phyloP scores from a whole-genome alignment of 2,888 invertebrate genomes.

The Tenthredo livida region DNA sequence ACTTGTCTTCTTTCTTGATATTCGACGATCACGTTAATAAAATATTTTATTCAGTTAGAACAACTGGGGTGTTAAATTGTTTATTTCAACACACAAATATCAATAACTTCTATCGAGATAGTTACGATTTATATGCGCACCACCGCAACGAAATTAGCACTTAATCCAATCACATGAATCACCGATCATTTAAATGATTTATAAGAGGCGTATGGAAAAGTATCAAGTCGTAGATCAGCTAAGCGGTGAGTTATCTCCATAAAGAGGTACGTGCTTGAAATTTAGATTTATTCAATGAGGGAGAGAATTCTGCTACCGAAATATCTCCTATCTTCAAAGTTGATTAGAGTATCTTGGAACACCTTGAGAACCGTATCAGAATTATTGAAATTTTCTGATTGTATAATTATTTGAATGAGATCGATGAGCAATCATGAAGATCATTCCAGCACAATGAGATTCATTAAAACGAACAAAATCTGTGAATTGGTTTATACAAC shows the following conservation, averaged over 20 bases:
- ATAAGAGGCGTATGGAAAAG: background rate
- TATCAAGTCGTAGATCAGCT: background rate
- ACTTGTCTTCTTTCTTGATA: constrained; percentile 40
- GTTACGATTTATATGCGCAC: background rate
- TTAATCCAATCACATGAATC: background rate
- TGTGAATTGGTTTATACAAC: background rate
- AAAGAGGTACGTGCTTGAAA: background rate
- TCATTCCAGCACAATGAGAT: background rate
- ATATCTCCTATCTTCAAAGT: background rate
- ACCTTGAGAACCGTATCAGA: background rate
- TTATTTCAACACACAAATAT: constrained; percentile 2
- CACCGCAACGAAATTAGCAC: background rate
- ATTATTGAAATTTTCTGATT: background rate
- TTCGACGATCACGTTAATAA: constrained; percentile 6
- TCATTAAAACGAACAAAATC: background rate
- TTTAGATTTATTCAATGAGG: background rate
- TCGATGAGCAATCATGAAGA: background rate
- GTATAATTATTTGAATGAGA: background rate
- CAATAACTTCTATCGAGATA: background rate
- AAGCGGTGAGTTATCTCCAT: background rate
- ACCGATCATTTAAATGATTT: background rate
- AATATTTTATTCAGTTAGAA: constrained; percentile 1
- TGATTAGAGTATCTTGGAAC: background rate
- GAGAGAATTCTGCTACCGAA: background rate
- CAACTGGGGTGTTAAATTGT: background rate